Percentiles rank a stretch among this genome's conserved stretches.
Conservation (phyloP, 2,113 vertebrate species). For the Centrocercus urophasianus region DNA sequence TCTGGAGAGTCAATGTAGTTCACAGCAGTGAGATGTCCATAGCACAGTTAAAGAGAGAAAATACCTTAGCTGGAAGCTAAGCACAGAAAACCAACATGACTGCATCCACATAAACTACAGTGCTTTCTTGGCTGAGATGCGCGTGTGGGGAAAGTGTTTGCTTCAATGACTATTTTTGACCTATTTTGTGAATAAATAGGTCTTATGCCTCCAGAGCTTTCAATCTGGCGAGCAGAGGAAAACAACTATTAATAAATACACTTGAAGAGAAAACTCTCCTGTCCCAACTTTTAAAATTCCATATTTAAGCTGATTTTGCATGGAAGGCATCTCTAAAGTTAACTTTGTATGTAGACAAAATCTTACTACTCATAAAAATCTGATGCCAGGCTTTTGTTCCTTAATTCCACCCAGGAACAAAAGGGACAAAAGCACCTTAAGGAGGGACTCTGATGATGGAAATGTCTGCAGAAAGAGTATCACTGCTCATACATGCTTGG, state of each 20-base stretch:
- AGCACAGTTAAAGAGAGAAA: neutral
- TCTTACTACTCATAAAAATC: neutral
- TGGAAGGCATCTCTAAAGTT: neutral
- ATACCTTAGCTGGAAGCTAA: neutral
- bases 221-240: slow-evolving; percentile 16
- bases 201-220: slow-evolving; percentile 37
- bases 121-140: slow-evolving; percentile 14
- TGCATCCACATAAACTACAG: neutral
- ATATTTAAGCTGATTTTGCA: neutral
- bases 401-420: neutral
- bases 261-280: neutral
- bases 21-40: neutral
- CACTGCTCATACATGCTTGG: neutral
- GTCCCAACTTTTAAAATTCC: neutral
- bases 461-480: neutral
- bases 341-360: neutral
- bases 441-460: neutral
- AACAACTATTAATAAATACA: slow-evolving; percentile 18
- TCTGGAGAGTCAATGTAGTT: neutral
- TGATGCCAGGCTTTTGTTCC: neutral
- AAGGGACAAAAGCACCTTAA: neutral
- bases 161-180: slow-evolving; percentile 52
- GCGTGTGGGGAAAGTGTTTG: slow-evolving; percentile 23
- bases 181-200: slow-evolving; percentile 59
- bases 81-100: neutral